Evolutionary conservation across 2,797 vertebrate species (phyloP).

Genomic region (Cuculus canorus): DNA sequence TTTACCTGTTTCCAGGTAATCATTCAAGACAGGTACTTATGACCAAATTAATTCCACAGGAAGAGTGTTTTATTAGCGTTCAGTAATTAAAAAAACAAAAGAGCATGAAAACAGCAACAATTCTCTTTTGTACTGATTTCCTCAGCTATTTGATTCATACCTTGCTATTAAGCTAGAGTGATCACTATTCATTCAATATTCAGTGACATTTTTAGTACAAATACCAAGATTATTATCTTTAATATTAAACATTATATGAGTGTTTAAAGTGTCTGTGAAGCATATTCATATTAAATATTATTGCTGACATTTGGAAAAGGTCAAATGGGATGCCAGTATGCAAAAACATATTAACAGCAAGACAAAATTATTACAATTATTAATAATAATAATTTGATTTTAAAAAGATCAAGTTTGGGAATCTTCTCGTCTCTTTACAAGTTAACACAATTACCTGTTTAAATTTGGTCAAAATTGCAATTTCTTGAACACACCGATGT

Average conservation of each 20-base stretch:
- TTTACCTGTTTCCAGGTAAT: neutral
- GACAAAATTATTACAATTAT: slow-evolving; percentile 76
- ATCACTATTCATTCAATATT: slow-evolving; percentile 74
- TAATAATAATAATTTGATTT: slow-evolving; percentile 73
- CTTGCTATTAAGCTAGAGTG: slow-evolving; percentile 67
- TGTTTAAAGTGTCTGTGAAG: slow-evolving; percentile 79
- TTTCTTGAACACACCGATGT: slow-evolving; percentile 10
- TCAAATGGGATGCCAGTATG: slow-evolving; percentile 73
- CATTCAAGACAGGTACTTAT: neutral
- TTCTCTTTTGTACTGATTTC: slow-evolving; percentile 46
- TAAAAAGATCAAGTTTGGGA: slow-evolving; percentile 68
- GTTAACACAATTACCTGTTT: slow-evolving; percentile 57
- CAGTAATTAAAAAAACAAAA: neutral
- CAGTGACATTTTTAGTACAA: slow-evolving; percentile 82
- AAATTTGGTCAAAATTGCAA: slow-evolving; percentile 47
- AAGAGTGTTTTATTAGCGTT: neutral
- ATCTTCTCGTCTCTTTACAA: slow-evolving; percentile 56
- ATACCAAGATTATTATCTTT: slow-evolving; percentile 82
- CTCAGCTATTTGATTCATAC: slow-evolving; percentile 42
- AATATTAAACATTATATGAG: slow-evolving; percentile 81
- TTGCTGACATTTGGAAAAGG: slow-evolving; percentile 82
- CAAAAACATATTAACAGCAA: slow-evolving; percentile 69
- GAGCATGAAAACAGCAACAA: neutral
- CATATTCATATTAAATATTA: slow-evolving; percentile 83
- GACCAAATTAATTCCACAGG: neutral